phyloP scores from a whole-genome alignment of 2,113 vertebrate species.

The Nymphicus hollandicus region DNA sequence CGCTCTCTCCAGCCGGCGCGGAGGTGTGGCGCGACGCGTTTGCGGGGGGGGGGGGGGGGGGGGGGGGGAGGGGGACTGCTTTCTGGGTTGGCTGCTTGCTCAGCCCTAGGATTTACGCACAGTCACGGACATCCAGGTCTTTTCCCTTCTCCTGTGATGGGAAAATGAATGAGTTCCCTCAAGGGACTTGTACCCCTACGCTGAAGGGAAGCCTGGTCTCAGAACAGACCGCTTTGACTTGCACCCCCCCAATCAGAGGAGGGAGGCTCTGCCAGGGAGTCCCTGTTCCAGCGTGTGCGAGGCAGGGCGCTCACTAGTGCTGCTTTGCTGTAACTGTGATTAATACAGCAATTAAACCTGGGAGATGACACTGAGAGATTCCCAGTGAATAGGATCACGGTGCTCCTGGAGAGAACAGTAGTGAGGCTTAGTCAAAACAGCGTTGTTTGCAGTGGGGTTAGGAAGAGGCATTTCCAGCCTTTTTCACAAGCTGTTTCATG shows the following conservation, averaged over 20 bases:
- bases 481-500: neutral
- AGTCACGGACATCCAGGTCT: neutral
- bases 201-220: neutral
- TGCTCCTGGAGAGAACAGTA: neutral
- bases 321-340: neutral
- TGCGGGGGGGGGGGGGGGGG: too few species aligned
- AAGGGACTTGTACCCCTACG: accelerated
- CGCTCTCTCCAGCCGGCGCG: too few species aligned
- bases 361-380: neutral
- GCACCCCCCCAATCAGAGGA: neutral
- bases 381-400: neutral
- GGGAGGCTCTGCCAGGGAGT: neutral
- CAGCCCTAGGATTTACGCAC: neutral
- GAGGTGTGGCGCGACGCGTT: too few species aligned
- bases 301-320: neutral
- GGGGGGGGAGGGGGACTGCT: accelerated
- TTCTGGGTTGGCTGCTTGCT: neutral
- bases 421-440: neutral
- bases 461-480: neutral
- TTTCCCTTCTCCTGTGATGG: neutral
- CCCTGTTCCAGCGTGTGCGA: neutral
- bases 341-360: neutral
- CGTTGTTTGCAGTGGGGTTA: neutral
- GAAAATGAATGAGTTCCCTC: neutral
- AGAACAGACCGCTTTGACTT: neutral